phyloP scores from a whole-genome alignment of 1,140 invertebrate genomes.

The Zaprionus kolodkinae region DNA sequence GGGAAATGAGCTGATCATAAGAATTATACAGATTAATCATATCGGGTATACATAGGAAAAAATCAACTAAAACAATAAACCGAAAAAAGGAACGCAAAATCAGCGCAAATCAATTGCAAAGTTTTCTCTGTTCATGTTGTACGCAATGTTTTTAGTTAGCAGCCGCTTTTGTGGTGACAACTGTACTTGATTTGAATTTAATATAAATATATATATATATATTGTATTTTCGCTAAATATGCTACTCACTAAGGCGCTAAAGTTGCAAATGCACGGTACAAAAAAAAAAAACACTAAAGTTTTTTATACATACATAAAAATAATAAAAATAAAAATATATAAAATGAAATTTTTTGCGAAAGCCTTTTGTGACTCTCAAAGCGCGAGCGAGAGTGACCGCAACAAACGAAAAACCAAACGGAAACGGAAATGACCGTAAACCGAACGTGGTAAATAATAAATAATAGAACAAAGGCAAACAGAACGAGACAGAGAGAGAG shows the following conservation, averaged over 20 bases:
- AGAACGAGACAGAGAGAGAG: constrained; percentile 11
- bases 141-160: constrained; percentile 26
- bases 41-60: constrained; percentile 42
- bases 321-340: constrained; percentile 6
- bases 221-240: constrained; percentile 37
- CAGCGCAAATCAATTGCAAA: constrained; percentile 29
- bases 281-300: constrained; percentile 29
- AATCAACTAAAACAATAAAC: constrained; percentile 27
- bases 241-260: constrained; percentile 73
- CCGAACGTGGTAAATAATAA: constrained; percentile 10
- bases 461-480: constrained; percentile 8
- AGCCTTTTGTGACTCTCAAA: constrained; percentile 32
- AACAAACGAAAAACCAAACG: constrained; percentile 35
- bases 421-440: constrained; percentile 25
- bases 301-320: constrained; percentile 15
- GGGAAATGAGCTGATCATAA: constrained; percentile 72
- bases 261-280: constrained; percentile 41
- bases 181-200: constrained; percentile 59
- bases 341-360: constrained; percentile 18
- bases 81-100: constrained; percentile 10
- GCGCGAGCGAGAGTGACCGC: constrained; percentile 50
- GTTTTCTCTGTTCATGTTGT: constrained; percentile 48
- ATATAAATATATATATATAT: constrained; percentile 15
- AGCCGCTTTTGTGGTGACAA: constrained; percentile 44
- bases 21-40: constrained; percentile 36